phyloP scores from a whole-genome alignment of 2,113 vertebrate species.

The Balaeniceps rex region DNA sequence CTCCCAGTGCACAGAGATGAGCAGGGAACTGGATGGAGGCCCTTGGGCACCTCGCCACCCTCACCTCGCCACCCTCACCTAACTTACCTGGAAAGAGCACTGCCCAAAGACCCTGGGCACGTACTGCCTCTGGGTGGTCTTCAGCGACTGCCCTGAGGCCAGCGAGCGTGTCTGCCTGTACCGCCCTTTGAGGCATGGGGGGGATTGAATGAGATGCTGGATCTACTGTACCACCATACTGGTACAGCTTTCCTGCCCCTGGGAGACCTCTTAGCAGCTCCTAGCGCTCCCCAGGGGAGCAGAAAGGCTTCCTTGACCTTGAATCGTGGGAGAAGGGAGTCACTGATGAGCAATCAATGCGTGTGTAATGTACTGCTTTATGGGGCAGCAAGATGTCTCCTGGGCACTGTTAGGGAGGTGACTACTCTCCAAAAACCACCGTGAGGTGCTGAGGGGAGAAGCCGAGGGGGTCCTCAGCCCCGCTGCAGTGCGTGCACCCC shows the following conservation, averaged over 20 bases:
- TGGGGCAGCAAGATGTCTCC: not conserved
- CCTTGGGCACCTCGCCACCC: fast-evolving
- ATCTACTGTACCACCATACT: too few relatives aligned
- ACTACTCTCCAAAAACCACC: not conserved
- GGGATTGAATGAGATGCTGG: not conserved
- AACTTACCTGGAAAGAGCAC: fast-evolving
- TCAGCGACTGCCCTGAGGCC: not conserved
- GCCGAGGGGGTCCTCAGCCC: not conserved
- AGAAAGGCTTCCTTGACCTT: not conserved
- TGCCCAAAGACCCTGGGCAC: not conserved
- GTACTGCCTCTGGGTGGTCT: not conserved
- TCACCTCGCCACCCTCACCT: not conserved
- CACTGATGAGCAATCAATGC: not conserved
- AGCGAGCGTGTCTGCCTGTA: not conserved
- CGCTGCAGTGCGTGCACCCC: too few relatives aligned
- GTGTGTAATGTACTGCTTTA: not conserved
- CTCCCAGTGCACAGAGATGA: not conserved
- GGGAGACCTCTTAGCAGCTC: not conserved
- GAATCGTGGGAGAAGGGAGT: not conserved
- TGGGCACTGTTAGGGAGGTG: not conserved
- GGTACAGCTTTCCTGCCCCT: not conserved
- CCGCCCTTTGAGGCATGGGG: not conserved
- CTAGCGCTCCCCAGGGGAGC: not conserved
- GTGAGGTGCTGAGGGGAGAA: not conserved
- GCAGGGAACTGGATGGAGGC: not conserved